Evolutionary conservation across 1,140 invertebrate species (phyloP), one percentile per base, ranked within the genome.

Genomic region (Rhynchophorus ferrugineus): DNA sequence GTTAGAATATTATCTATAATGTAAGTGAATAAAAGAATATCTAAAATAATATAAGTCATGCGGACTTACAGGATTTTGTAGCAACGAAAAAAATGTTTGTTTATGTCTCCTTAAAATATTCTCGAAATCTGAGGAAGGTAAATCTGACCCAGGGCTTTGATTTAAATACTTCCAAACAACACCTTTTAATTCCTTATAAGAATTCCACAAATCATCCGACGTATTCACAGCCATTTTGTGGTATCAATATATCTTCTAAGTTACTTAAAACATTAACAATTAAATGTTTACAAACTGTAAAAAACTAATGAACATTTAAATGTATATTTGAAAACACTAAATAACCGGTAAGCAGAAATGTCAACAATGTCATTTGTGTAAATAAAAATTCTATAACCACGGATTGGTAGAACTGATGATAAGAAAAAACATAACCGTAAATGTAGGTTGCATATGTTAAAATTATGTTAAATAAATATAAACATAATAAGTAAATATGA

Each of bases 31-130:
- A n/a, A n/a, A n/a, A n/a, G n/a, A n/a, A n/a, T n/a, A n/a, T n/a
- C n/a, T n/a, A n/a, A 9, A 48, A 37, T 36, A 18, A 19, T n/a
- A 48, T 36, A 1, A n/a, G 14, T 37, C 1, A 13, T 13, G 11
- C 13, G 11, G 21, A 77, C 81, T 81, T 78, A 94, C 91, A 54
- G 89, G 87, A 74, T 92, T 91, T 67, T 88, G 86, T 8, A 95
- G 71, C 11, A 96, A 70, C 19, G 83, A 81, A n/a, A 91, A 77
- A 71, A 95, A 95, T 70, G 88, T 89, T 57, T 90, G 87, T 68
- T 89, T 87, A 64, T 94, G 83, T 66, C 84, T 82, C 41, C 83
- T 75, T 14, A 96, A 68, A 20, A 82, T 75, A 51, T 84, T 78
- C 68, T 91, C 89, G 62, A 95, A 81, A 59, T 91, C 84, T 52